A percentile compares a stretch with the other conserved stretches of the same genome.
phyloP scores from a whole-genome alignment of 2,797 vertebrate species.

The Syngnathus acus region DNA sequence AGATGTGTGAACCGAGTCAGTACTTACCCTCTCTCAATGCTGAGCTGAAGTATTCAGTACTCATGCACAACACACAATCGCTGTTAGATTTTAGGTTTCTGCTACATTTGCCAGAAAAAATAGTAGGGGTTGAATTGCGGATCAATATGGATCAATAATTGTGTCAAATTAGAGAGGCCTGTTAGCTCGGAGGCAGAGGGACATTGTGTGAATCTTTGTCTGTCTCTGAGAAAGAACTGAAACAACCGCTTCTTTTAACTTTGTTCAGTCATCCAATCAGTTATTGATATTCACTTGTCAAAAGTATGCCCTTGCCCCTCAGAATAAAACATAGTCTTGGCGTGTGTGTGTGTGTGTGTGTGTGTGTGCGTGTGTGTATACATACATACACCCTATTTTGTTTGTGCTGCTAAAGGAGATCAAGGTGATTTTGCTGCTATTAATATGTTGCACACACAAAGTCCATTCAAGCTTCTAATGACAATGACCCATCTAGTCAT shows the following conservation, averaged over 20 bases:
- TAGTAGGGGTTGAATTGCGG: slow-evolving; percentile 4
- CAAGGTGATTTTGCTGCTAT: slow-evolving; percentile 34
- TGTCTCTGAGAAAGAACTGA: no score
- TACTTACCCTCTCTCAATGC: slow-evolving; percentile 14
- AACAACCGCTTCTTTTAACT: no score
- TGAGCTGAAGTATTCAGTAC: slow-evolving; percentile 29
- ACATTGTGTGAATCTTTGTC: not conserved
- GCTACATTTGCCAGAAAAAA: slow-evolving; percentile 10
- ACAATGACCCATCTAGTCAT: slow-evolving; percentile 25
- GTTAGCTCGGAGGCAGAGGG: not conserved
- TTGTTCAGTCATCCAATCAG: no score
- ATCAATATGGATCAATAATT: slow-evolving; percentile 25
- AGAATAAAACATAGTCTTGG: no score
- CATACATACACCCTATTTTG: slow-evolving; percentile 3
- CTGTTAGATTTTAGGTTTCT: slow-evolving; percentile 6
- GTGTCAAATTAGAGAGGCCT: slow-evolving; percentile 8
- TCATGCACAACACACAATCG: slow-evolving; percentile 25
- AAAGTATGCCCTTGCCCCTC: no score
- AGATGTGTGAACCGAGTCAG: slow-evolving; percentile 30
- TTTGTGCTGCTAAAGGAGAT: slow-evolving; percentile 32
- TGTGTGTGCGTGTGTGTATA: no score
- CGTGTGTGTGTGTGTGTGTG: no score
- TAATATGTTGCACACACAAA: slow-evolving; percentile 23
- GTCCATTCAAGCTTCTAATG: slow-evolving; percentile 23
- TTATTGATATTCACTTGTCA: no score